These are phyloP conservation scores for Penaeus japonicus DNA, from an alignment of 1,140 invertebrate species.

Conservation along the genomic window DNA sequence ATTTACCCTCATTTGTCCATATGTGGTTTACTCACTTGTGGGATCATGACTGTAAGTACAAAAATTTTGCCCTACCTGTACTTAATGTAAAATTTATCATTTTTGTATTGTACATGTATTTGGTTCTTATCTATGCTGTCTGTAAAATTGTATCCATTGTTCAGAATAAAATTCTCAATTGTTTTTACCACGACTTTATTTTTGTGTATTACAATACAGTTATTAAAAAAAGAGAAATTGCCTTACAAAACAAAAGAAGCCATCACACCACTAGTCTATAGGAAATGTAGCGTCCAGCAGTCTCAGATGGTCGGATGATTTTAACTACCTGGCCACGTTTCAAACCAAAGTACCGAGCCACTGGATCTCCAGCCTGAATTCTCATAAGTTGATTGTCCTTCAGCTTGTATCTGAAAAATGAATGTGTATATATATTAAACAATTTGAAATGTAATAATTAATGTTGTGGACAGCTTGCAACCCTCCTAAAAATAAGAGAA, in stretches of 20 bases:
- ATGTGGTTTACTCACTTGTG: slow-evolving; percentile 40
- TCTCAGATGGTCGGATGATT: slow-evolving; percentile 97
- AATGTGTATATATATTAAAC: too few relatives aligned
- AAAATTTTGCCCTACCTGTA: slow-evolving; percentile 42
- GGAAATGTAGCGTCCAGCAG: slow-evolving; percentile 97
- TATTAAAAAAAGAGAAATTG: neutral
- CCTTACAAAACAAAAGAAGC: neutral
- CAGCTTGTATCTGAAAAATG: slow-evolving; percentile 73
- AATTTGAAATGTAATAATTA: too few relatives aligned
- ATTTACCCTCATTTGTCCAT: slow-evolving; percentile 8
- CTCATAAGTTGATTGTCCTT: slow-evolving; percentile 99
- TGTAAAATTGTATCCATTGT: slow-evolving; percentile 50
- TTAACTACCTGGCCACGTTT: slow-evolving; percentile 94
- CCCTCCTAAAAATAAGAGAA: neutral
- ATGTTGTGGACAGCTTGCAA: too few relatives aligned
- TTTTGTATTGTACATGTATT: slow-evolving; percentile 17
- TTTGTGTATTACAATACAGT: neutral
- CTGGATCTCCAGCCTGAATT: slow-evolving; percentile 98
- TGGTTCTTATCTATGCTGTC: slow-evolving; percentile 35
- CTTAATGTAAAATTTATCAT: slow-evolving; percentile 33
- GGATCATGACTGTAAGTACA: slow-evolving; percentile 50
- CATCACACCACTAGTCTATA: slow-evolving; percentile 81
- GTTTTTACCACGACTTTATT: slow-evolving; percentile 21
- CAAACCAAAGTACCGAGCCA: slow-evolving; percentile 96
- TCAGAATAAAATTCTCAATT: slow-evolving; percentile 43